phyloP scores from a whole-genome alignment of 2,797 vertebrate genomes.

The Heteromormyrus szaboi region DNA sequence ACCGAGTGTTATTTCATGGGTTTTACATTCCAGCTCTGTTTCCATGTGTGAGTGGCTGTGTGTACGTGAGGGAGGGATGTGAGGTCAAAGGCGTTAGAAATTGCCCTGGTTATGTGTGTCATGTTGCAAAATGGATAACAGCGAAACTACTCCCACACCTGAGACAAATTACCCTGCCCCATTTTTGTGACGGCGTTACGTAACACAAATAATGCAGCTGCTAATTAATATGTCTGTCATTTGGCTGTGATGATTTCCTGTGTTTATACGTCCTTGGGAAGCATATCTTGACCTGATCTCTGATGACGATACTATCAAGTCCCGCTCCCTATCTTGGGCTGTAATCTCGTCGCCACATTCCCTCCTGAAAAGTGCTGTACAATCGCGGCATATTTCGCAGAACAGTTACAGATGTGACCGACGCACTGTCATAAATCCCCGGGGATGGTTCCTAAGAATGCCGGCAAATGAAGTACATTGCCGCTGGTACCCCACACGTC shows the following conservation, averaged over 20 bases:
- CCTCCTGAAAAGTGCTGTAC: not conserved
- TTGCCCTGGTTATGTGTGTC: not conserved
- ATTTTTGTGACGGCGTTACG: not conserved
- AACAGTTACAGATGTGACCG: not conserved
- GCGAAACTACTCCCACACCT: not conserved
- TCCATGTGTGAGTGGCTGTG: not conserved
- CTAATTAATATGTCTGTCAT: slow-evolving; percentile 28
- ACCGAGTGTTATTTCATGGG: not conserved
- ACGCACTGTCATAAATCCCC: not conserved
- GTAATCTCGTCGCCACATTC: slow-evolving; percentile 19
- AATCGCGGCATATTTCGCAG: not conserved
- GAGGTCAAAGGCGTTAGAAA: not conserved
- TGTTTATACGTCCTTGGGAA: slow-evolving; percentile 28
- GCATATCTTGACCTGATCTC: slow-evolving; percentile 38
- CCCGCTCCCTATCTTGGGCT: slow-evolving; percentile 22
- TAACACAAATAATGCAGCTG: not conserved
- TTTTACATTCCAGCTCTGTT: not conserved
- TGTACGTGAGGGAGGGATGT: not conserved
- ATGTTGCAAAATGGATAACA: not conserved
- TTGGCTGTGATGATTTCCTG: slow-evolving; percentile 48
- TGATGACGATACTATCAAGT: slow-evolving; percentile 23
- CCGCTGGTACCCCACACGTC: not conserved
- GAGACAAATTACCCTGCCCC: not conserved
- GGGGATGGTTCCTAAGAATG: not conserved
- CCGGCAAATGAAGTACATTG: not conserved